Evolutionary conservation across 2,888 invertebrate species (phyloP).

Genomic region (Athetis lepigone): DNA sequence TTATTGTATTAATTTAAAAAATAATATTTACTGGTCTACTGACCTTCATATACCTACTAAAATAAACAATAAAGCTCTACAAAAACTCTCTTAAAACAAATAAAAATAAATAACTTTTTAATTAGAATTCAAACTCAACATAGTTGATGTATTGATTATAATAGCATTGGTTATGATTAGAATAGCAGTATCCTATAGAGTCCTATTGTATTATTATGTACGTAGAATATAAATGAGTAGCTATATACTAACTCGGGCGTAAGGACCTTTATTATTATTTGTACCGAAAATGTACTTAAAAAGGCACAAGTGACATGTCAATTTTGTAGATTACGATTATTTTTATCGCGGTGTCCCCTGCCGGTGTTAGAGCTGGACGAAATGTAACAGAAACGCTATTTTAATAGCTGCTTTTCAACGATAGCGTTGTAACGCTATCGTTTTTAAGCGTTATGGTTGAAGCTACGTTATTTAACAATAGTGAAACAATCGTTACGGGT

Average conservation of each 20-base stretch:
- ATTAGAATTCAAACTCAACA: conserved; percentile 30
- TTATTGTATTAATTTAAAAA: too few relatives aligned
- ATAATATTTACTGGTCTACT: too few relatives aligned
- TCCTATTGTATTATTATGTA: conserved; percentile 8
- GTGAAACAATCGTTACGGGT: too few relatives aligned
- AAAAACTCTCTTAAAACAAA: not conserved
- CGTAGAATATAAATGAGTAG: conserved; percentile 36
- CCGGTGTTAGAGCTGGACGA: conserved; percentile 23
- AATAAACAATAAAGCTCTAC: not conserved
- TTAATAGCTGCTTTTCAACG: conserved; percentile 16
- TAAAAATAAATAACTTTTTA: not conserved
- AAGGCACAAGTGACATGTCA: conserved; percentile 22
- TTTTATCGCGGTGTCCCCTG: conserved; percentile 19
- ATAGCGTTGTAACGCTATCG: too few relatives aligned
- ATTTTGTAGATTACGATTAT: conserved; percentile 30
- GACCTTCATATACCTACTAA: not conserved
- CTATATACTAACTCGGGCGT: too few relatives aligned
- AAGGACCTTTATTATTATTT: not conserved
- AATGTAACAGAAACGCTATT: conserved; percentile 26
- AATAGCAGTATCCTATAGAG: conserved; percentile 2
- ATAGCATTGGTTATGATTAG: conserved; percentile 30
- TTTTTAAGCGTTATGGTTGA: too few relatives aligned
- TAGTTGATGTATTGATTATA: too few relatives aligned
- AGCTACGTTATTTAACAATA: too few relatives aligned
- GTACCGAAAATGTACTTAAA: not conserved